Percentiles rank a stretch among this genome's conserved stretches.
phyloP scores from a whole-genome alignment of 2,888 invertebrate genomes.

The Dryobota labecula region DNA sequence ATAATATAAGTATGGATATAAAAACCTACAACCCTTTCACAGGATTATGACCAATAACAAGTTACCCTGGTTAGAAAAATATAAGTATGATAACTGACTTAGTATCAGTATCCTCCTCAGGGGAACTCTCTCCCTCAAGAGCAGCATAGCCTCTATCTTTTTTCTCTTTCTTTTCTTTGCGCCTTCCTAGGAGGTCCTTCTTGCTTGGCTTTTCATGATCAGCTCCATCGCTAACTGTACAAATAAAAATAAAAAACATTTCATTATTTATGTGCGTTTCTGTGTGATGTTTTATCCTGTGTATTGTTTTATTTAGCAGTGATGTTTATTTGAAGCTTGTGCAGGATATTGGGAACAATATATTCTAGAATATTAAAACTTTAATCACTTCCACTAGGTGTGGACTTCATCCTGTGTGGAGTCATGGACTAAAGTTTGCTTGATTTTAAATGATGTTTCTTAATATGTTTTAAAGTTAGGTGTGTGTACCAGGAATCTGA shows the following conservation, averaged over 20 bases:
- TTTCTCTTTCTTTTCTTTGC: constrained; percentile 96
- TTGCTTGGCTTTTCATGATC: constrained; percentile 95
- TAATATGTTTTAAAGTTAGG: neutral
- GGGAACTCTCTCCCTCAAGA: constrained; percentile 97
- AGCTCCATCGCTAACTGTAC: constrained; percentile 95
- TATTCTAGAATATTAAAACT: neutral
- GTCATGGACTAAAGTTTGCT: neutral
- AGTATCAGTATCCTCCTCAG: constrained; percentile 96
- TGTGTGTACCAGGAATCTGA: neutral
- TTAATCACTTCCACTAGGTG: neutral
- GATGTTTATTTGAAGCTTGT: neutral
- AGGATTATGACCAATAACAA: neutral
- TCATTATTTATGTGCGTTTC: neutral
- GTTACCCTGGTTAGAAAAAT: neutral
- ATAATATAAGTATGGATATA: neutral
- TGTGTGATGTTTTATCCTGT: no score
- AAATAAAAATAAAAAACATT: constrained; percentile 39
- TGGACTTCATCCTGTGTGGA: neutral
- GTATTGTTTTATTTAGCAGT: neutral
- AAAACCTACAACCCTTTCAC: neutral
- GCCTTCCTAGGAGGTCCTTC: constrained; percentile 94
- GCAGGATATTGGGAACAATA: neutral
- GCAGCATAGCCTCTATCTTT: constrained; percentile 97
- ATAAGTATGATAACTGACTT: constrained; percentile 89
- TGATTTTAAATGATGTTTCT: neutral